phyloP scores from a whole-genome alignment of 2,888 invertebrate genomes.

The Cheilosia vernalis region DNA sequence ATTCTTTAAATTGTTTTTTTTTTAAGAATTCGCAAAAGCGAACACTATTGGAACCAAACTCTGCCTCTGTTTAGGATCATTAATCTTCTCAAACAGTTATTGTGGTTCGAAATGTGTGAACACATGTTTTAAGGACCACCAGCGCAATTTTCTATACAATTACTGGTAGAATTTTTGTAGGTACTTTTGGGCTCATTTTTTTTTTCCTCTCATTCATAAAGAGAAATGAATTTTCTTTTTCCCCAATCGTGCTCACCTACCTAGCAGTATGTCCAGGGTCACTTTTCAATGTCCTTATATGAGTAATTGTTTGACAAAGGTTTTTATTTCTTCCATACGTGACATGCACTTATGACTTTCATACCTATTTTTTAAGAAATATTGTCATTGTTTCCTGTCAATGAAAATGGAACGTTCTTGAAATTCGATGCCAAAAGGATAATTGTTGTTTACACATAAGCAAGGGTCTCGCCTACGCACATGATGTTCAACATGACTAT shows the following conservation, averaged over 20 bases:
- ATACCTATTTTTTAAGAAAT: slow-evolving; percentile 55
- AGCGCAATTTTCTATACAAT: slow-evolving; percentile 20
- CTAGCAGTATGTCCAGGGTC: not conserved
- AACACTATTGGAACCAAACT: slow-evolving; percentile 1
- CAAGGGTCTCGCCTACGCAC: slow-evolving; percentile 69
- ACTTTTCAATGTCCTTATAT: slow-evolving; percentile 28
- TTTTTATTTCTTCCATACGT: slow-evolving; percentile 7
- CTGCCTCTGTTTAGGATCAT: slow-evolving; percentile 48
- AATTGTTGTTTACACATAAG: slow-evolving; percentile 75
- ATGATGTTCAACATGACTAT: slow-evolving; percentile 62
- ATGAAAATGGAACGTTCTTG: slow-evolving; percentile 46
- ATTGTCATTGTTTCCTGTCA: slow-evolving; percentile 16
- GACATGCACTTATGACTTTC: slow-evolving; percentile 67
- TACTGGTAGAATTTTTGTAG: slow-evolving; percentile 5
- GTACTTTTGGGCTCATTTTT: slow-evolving; percentile 12
- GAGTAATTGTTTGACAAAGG: slow-evolving; percentile 21
- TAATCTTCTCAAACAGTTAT: slow-evolving; percentile 44
- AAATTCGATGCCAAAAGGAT: slow-evolving; percentile 71
- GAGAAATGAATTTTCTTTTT: slow-evolving; percentile 37
- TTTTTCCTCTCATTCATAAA: slow-evolving; percentile 25
- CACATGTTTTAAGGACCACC: slow-evolving; percentile 71
- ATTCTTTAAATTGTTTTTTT: not conserved
- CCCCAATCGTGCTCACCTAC: slow-evolving; percentile 4
- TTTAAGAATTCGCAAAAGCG: not conserved
- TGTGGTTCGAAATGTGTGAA: slow-evolving; percentile 68